Base-by-base conservation (phyloP, 2,797 vertebrate genomes). In the Fundulus diaphanus region DNA sequence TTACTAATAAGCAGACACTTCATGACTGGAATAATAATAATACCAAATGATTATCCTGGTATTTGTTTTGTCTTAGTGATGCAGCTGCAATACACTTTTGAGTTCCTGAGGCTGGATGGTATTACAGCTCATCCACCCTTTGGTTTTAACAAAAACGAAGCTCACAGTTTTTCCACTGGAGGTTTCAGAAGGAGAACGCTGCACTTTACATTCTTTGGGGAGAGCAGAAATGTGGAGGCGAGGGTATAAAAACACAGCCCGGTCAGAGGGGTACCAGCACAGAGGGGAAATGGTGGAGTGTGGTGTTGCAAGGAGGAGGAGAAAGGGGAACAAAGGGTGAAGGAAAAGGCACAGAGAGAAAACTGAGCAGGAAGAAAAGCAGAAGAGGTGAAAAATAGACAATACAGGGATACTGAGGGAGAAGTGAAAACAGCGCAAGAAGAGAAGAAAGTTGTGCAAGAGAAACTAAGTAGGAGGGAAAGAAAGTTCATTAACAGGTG, bases 101-200 rank as follows among this genome's bases (percentile, higher is more conserved):
- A 29, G 27, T 6, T 33, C 13, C 33, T 6, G 5, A 35, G 59
- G 33, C 18, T 63, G 33, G 29, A 11, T 33, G 59, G 31, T 22
- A 33, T 31, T 37, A 22, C 46, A 74, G 85, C 65, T 69, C 70
- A 29, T 48, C 66, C n/a, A n/a, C 22, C 31, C 31, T n/a, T 33
- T 35, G 9, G 48, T 37, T 57, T 56, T 40, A 44, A 46, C 27
- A 20, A 29, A 44, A 18, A 44, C 2, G 1, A 44, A 29, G 11
- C 56, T 59, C 20, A 29, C 46, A 22, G 68, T 33, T 52, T 70
- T 49, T n/a, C 31, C 68, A 8, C 22, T 37, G 20, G 2, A 16
- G 20, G 48, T 22, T 37, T n/a, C 40, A 20, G 56, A 44, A 16
- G 52, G 52, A 72, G 70, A 54, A 31, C n/a, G 40, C 27, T 22